Evolutionary conservation across 2,113 vertebrate genomes (phyloP).

Genomic region (Aptenodytes forsteri): DNA sequence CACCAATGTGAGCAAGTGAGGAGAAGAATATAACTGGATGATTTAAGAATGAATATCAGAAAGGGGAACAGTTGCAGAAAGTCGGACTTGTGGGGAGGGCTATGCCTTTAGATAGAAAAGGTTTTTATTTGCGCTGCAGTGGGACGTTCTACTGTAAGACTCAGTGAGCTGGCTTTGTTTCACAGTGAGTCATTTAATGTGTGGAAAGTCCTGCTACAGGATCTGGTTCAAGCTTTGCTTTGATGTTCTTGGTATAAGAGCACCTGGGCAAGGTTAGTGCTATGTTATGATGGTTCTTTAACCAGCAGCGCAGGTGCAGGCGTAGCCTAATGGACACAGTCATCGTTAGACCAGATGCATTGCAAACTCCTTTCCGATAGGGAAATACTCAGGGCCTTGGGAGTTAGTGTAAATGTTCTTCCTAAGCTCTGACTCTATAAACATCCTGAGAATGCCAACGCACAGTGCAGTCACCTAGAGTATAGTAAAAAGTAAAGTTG

Average conservation of each 20-base stretch:
- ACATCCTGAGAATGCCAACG: background rate
- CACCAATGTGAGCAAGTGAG: background rate
- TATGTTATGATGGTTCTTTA: rapidly evolving
- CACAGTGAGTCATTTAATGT: background rate
- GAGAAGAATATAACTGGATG: background rate
- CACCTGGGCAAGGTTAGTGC: background rate
- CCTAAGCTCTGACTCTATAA: background rate
- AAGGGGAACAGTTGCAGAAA: background rate
- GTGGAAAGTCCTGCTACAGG: background rate
- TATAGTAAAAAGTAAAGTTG: background rate
- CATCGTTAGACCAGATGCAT: rapidly evolving
- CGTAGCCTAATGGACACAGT: rapidly evolving
- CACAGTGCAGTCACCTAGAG: background rate
- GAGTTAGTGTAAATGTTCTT: background rate
- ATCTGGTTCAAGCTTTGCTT: background rate
- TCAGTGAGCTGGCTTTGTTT: background rate
- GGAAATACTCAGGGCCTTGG: background rate
- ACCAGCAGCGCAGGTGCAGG: background rate
- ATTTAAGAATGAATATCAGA: background rate
- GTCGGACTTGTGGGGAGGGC: background rate
- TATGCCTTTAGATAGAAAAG: background rate
- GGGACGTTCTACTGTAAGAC: background rate
- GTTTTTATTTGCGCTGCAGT: background rate
- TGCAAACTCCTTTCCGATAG: background rate
- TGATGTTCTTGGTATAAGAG: background rate